A percentile compares a stretch with the other conserved stretches of the same genome.
These are phyloP conservation scores for Synergus laeviventris DNA, from an alignment of 2,888 invertebrate species.

Conservation along the genomic window DNA sequence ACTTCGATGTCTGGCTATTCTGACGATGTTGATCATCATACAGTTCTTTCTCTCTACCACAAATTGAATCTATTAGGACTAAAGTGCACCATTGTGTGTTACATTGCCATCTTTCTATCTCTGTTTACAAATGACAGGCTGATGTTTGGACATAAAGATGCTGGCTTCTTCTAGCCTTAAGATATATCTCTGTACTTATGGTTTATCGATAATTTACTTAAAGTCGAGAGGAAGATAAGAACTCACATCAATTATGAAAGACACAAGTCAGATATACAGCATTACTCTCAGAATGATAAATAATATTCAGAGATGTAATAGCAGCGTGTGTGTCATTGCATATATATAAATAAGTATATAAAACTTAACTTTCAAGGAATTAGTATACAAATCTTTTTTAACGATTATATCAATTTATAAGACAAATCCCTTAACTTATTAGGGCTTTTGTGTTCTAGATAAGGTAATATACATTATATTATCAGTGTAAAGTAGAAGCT, in stretches of 20 bases:
- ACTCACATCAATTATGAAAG: background rate
- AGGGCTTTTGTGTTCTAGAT: slow-evolving; percentile 72
- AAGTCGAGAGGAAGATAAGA: background rate
- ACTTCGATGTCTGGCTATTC: slow-evolving; percentile 54
- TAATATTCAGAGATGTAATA: no score
- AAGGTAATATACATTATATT: slow-evolving; percentile 69
- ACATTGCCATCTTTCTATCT: slow-evolving; percentile 71
- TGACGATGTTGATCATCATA: background rate
- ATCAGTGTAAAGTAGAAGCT: slow-evolving; percentile 71
- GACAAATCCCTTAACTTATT: slow-evolving; percentile 72
- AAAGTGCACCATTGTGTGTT: slow-evolving; percentile 72
- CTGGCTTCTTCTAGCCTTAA: background rate
- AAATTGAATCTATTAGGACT: slow-evolving; percentile 73
- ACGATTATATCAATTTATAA: slow-evolving; percentile 67
- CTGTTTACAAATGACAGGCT: slow-evolving; percentile 56
- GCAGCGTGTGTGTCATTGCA: no score
- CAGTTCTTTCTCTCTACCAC: background rate
- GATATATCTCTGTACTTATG: background rate
- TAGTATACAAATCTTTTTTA: slow-evolving; percentile 63
- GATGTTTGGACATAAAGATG: background rate
- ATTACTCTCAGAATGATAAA: background rate
- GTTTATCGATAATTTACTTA: background rate
- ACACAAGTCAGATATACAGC: background rate
- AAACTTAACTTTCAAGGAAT: background rate
- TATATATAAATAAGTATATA: no score